Base-by-base conservation (phyloP, 2,797 vertebrate genomes). In the Acanthurus lineatus region DNA sequence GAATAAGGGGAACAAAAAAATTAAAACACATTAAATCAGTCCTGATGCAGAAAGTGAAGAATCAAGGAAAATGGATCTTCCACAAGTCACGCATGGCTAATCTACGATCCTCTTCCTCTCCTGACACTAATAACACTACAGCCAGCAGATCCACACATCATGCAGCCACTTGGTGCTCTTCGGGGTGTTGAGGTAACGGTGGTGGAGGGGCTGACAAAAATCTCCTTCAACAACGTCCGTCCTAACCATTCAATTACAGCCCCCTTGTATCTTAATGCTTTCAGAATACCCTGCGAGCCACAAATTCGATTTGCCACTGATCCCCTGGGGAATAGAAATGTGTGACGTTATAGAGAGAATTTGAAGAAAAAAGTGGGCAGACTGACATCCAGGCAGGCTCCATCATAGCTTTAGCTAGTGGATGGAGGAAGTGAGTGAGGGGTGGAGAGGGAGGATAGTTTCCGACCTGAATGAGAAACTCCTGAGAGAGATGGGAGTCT, bases 191-290 rank as follows among this genome's bases (percentile, higher is more conserved):
- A 77, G 85, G 81, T 77, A 72, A 69, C 40, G 73, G 80, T 77
- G 74, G 81, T 73, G 77, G 90, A 89, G 77, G 78, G 58, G 69
- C 84, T 88, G 86, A 89, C 89, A 86, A 79, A 91, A 86, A 90
- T 91, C 85, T 91, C 85, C 88, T 84, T 89, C 90, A 85, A 88
- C 92, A 93, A 92, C 88, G 87, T 92, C 87, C 88, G 90, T 73
- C 84, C 89, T 89, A 92, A 92, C 88, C 92, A 86, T 95, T 94
- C 94, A 93, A 94, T 94, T 94, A 93, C 88, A 88, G 79, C 83
- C 68, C 40, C 68, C 85, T 88, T 92, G 91, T 94, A 89, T 90
- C 81, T 79, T 91, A 92, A 94, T 91, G 86, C 89, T 83, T 82
- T 54, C 75, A 77, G 80, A 91, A 88, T 86, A 83, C 72, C 71